A percentile compares a stretch with the other conserved stretches of the same genome.
Evolutionary conservation across 2,113 vertebrate species (phyloP).

Genomic region (Cebidichthys violaceus): DNA sequence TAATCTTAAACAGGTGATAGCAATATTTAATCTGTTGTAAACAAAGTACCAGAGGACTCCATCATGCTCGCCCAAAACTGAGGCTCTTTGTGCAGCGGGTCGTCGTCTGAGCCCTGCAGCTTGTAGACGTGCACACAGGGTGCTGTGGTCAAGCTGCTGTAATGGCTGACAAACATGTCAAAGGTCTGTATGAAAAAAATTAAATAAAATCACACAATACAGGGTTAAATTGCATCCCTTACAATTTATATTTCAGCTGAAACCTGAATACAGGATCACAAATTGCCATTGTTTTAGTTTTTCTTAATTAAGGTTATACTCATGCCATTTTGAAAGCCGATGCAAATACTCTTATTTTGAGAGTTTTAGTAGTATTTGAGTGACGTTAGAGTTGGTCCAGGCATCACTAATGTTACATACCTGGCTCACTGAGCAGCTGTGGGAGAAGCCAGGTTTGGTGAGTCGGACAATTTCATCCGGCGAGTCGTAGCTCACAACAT

Average conservation of each 20-base stretch:
- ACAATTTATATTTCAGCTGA: neutral
- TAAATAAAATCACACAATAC: neutral
- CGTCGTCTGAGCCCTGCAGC: slow-evolving; percentile 85
- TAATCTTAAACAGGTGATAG: neutral
- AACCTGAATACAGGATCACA: neutral
- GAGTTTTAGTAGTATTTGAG: too few relatives aligned
- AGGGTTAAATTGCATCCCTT: neutral
- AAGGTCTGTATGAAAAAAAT: slow-evolving; percentile 85
- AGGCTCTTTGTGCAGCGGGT: slow-evolving; percentile 91
- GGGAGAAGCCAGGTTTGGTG: slow-evolving; percentile 92
- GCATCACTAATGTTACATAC: slow-evolving; percentile 65
- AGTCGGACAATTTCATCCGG: slow-evolving; percentile 90
- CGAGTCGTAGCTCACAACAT: slow-evolving; percentile 90
- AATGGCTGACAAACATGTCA: slow-evolving; percentile 97
- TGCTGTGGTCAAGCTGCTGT: slow-evolving; percentile 90
- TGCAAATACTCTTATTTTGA: neutral
- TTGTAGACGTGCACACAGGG: slow-evolving; percentile 95
- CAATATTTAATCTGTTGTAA: neutral
- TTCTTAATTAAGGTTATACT: neutral
- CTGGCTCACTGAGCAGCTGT: slow-evolving; percentile 96
- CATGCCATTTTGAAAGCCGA: neutral
- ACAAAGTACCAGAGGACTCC: slow-evolving; percentile 89
- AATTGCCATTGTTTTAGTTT: neutral
- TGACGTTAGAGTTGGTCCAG: neutral
- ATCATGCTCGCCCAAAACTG: slow-evolving; percentile 97